Percentiles rank a stretch among this genome's conserved stretches.
These are phyloP conservation scores for Micronycteris hirsuta DNA, from an alignment of 2,113 vertebrate species.

Conservation along the genomic window DNA sequence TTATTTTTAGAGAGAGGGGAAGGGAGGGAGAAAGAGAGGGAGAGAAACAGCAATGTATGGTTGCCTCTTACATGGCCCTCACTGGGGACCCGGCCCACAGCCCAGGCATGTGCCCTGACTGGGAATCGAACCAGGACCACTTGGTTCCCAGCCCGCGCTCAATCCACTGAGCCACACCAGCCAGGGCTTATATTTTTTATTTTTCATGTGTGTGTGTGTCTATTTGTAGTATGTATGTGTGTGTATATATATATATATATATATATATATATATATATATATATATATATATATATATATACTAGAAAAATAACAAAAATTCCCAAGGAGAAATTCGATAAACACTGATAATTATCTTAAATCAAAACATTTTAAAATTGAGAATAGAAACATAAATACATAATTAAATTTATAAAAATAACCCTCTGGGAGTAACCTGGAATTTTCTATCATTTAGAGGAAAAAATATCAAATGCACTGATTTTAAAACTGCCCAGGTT, in stretches of 20 bases:
- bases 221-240: not conserved
- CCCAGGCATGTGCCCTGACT: too few relatives aligned
- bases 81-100: too few relatives aligned
- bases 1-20: too few relatives aligned
- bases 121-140: too few relatives aligned
- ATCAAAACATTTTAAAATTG: not conserved
- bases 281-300: not conserved
- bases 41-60: too few relatives aligned
- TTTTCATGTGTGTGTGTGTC: too few relatives aligned
- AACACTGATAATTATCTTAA: not conserved
- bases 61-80: too few relatives aligned
- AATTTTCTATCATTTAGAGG: not conserved
- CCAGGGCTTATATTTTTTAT: too few relatives aligned
- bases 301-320: not conserved
- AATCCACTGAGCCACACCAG: too few relatives aligned
- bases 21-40: too few relatives aligned
- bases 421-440: not conserved
- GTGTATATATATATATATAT: not conserved
- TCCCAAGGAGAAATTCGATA: not conserved
- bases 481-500: not conserved
- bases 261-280: not conserved
- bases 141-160: too few relatives aligned
- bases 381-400: not conserved
- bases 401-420: not conserved
- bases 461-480: not conserved